Evolutionary conservation across 1,140 invertebrate genomes (phyloP), one percentile per base, ranked within the genome.

Genomic region (Venturia canescens): DNA sequence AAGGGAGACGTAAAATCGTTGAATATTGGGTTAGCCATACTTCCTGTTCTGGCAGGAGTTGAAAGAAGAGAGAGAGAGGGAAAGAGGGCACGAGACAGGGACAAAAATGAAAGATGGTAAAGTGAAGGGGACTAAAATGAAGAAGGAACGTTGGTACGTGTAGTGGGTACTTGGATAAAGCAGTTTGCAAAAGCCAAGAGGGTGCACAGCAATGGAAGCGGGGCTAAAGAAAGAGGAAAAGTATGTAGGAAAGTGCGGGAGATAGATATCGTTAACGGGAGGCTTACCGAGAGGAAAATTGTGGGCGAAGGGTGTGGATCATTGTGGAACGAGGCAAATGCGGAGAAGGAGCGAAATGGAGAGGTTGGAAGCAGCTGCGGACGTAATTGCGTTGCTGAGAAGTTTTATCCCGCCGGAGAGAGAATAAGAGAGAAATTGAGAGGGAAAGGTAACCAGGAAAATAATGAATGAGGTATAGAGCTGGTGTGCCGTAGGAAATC

Each of bases 381-480:
- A 85, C 87, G 89, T 92, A 92, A 91, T 91, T 92, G 90, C 89
- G 91, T 91, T 92, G 88, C 90, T 86, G 86, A 90, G 88, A 92
- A 91, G 89, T 91, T 92, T 91, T 91, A 86, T 84, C 89, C 78
- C 87, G 88, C 26, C 9, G 11, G 11, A n/a, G 63, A 15, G 63
- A 66, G 63, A 66, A 29, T 9, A 26, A 29, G 63, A 27, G 27
- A 66, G 26, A 66, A n/a, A 66, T 27, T 29, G 63, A n/a, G 63
- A 66, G 26, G 11, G 27, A 66, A 66, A 86, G 90, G 89, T 90
- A 90, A 91, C 90, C 89, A 90, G 90, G 90, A 91, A 91, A 92
- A 90, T 92, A 91, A 91, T 91, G 91, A 91, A 88, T 89, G 87
- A 85, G 83, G 76, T 83, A 81, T 84, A 80, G 79, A 78, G 60